Evolutionary conservation across 2,797 vertebrate species (phyloP).

Genomic region (Masticophis lateralis): DNA sequence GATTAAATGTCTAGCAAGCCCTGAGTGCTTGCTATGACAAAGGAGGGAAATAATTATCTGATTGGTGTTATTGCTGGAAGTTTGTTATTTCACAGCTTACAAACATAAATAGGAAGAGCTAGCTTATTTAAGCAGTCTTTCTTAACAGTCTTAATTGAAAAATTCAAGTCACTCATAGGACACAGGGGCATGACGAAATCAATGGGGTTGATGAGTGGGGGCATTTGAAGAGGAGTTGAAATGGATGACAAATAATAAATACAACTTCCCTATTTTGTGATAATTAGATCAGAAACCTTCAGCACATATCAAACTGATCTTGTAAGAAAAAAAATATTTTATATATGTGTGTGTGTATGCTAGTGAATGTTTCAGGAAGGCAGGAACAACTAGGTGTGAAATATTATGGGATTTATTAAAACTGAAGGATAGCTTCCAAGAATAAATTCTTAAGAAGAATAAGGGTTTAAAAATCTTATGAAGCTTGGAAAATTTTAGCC

Average conservation of each 20-base stretch:
- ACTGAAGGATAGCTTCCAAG: neutral
- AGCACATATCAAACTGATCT: neutral
- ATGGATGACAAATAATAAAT: neutral
- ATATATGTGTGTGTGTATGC: neutral
- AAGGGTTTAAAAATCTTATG: conserved; percentile 22
- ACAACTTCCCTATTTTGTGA: neutral
- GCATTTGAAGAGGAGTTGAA: neutral
- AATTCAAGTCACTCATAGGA: neutral
- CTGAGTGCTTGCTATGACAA: neutral
- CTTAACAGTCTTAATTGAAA: neutral
- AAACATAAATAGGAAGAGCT: neutral
- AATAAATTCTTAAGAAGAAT: neutral
- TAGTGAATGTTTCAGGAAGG: neutral
- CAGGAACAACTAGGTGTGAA: neutral
- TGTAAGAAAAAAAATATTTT: conserved; percentile 5
- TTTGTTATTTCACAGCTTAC: neutral
- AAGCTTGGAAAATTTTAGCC: conserved; percentile 18
- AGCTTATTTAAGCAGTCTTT: neutral
- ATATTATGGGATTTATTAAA: neutral
- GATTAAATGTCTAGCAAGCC: neutral
- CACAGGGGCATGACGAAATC: neutral
- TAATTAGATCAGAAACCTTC: neutral
- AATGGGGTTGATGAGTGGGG: neutral
- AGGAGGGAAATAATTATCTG: neutral
- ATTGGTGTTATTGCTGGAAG: neutral